These are phyloP conservation scores for Dione vanillae DNA, from an alignment of 2,888 invertebrate genomes.

Conservation along the genomic window DNA sequence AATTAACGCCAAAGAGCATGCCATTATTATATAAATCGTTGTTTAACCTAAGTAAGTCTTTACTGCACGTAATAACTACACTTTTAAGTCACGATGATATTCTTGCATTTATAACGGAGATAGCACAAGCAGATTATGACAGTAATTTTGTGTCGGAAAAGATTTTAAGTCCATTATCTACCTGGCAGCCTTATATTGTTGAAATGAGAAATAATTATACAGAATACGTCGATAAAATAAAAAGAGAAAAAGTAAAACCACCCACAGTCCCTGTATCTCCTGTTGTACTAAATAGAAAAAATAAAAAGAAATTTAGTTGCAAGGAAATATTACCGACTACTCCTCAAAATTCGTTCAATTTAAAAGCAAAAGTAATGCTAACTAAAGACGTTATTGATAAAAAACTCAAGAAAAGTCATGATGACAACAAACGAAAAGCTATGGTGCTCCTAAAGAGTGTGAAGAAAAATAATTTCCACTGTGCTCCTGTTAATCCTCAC, in stretches of 20 bases:
- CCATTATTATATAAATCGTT: slow-evolving; percentile 70
- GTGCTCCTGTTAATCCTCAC: slow-evolving; percentile 63
- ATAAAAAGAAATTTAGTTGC: slow-evolving; percentile 48
- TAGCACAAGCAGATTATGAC: slow-evolving; percentile 78
- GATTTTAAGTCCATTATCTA: slow-evolving; percentile 77
- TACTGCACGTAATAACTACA: slow-evolving; percentile 66
- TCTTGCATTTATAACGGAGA: slow-evolving; percentile 71
- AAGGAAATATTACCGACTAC: slow-evolving; percentile 46
- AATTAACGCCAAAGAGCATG: slow-evolving; percentile 63
- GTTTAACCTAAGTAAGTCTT: slow-evolving; percentile 71
- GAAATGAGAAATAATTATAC: slow-evolving; percentile 72
- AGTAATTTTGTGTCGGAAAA: slow-evolving; percentile 77
- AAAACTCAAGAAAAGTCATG: slow-evolving; percentile 63
- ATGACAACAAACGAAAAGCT: slow-evolving; percentile 70
- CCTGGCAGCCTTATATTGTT: slow-evolving; percentile 75
- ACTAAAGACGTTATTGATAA: slow-evolving; percentile 69
- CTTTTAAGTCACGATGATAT: slow-evolving; percentile 76
- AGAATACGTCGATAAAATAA: slow-evolving; percentile 64
- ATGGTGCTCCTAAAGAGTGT: slow-evolving; percentile 61
- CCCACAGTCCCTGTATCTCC: slow-evolving; percentile 67
- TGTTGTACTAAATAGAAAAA: slow-evolving; percentile 66
- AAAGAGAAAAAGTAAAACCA: slow-evolving; percentile 62
- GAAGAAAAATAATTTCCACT: slow-evolving; percentile 61
- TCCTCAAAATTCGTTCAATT: slow-evolving; percentile 61
- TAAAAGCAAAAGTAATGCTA: slow-evolving; percentile 63